Conservation (phyloP, 2,113 vertebrate genomes). For the Pimephales promelas region DNA sequence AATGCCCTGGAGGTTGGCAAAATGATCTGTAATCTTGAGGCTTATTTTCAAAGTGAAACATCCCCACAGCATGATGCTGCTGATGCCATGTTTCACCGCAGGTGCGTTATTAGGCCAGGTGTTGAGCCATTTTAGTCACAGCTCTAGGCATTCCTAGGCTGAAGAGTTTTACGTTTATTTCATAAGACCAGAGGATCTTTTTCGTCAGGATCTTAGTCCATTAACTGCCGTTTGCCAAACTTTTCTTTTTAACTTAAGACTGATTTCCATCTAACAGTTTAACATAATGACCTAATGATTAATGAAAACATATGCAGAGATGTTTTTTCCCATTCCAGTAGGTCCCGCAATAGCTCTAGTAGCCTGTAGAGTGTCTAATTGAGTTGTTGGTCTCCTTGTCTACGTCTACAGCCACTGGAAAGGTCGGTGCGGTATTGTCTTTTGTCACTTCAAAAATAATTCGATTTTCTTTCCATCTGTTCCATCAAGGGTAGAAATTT, state of each 20-base stretch:
- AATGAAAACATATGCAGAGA: constrained; percentile 2
- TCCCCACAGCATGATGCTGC: not conserved
- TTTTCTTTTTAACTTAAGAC: not conserved
- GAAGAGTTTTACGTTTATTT: not conserved
- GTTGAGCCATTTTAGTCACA: constrained; percentile 26
- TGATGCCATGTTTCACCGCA: constrained; percentile 2
- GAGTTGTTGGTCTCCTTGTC: not conserved
- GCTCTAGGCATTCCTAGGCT: constrained; percentile 1
- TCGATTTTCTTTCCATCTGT: not conserved
- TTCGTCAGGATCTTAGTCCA: not conserved
- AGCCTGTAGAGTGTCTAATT: not conserved
- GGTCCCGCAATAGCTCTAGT: not conserved
- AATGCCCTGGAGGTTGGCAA: not conserved
- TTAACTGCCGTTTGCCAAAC: not conserved
- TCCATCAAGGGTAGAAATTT: not conserved
- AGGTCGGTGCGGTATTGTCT: not conserved
- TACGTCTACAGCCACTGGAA: not conserved
- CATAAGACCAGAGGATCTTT: not conserved
- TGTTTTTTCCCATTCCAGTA: not conserved
- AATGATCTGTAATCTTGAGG: constrained; percentile 10
- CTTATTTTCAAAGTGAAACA: constrained; percentile 11
- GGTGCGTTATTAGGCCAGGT: not conserved
- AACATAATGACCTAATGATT: constrained; percentile 24
- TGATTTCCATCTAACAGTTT: not conserved
- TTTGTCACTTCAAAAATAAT: not conserved